A percentile compares a stretch with the other conserved stretches of the same genome.
Evolutionary conservation across 2,797 vertebrate genomes (phyloP).

Genomic region (Iguana delicatissima): DNA sequence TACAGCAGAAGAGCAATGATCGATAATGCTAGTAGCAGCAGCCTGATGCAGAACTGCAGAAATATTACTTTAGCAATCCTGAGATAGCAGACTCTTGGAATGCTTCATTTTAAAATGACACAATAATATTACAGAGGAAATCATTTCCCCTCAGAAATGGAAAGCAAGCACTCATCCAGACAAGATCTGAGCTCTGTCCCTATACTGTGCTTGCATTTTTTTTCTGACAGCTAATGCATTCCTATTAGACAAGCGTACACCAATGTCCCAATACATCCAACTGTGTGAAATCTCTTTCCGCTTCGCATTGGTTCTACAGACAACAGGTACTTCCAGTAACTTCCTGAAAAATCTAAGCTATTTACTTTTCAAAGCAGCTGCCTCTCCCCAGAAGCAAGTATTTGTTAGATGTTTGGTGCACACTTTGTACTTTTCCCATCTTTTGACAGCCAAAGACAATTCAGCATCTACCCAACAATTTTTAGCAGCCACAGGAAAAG

Average conservation of each 20-base stretch:
- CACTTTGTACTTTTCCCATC: conserved; percentile 12
- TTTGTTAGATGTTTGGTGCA: conserved; percentile 20
- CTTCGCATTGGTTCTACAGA: not conserved
- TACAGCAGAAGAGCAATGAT: not conserved
- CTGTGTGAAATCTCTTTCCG: not conserved
- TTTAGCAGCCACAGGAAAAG: conserved; percentile 12
- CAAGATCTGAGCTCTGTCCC: not conserved
- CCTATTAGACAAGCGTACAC: not conserved
- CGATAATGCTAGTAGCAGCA: not conserved
- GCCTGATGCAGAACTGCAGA: not conserved
- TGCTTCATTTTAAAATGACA: not conserved
- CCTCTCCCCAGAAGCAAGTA: conserved; percentile 64
- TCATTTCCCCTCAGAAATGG: not conserved
- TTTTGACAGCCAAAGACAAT: conserved; percentile 9
- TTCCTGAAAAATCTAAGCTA: not conserved
- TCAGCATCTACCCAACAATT: not conserved
- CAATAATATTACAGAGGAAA: not conserved
- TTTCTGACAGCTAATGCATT: not conserved
- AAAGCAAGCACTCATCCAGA: not conserved
- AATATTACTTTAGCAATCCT: not conserved
- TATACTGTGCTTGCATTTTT: not conserved
- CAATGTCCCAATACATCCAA: not conserved
- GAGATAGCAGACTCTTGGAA: not conserved
- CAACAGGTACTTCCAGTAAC: conserved; percentile 2
- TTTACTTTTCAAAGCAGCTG: conserved; percentile 31